Evolutionary conservation across 2,113 vertebrate species (phyloP).

Genomic region (Gorsachius goisagi): DNA sequence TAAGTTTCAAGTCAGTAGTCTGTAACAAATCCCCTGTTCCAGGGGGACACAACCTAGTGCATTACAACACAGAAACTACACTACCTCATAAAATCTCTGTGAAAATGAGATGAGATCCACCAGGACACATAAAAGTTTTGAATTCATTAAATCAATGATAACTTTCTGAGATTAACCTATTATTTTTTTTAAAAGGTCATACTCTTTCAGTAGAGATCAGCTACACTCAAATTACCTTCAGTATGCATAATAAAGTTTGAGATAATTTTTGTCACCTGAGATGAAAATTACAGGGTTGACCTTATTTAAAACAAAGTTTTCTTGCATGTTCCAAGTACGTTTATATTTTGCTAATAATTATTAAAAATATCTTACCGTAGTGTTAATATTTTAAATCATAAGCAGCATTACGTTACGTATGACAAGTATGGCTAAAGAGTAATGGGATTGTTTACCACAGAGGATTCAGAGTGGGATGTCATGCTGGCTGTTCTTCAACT

Average conservation of each 20-base stretch:
- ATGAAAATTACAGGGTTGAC: not conserved
- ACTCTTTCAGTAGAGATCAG: not conserved
- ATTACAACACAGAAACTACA: not conserved
- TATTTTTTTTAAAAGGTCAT: not conserved
- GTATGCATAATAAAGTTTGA: not conserved
- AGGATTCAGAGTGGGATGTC: not conserved
- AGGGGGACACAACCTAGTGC: not conserved
- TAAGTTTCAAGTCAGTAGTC: conserved; percentile 16
- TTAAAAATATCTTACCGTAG: not conserved
- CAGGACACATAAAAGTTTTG: not conserved
- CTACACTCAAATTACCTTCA: not conserved
- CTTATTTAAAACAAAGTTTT: not conserved
- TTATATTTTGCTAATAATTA: not conserved
- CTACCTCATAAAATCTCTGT: not conserved
- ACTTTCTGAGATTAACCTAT: not conserved
- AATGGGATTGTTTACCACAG: not conserved
- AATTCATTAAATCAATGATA: not conserved
- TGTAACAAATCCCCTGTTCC: conserved; percentile 4
- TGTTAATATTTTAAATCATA: not conserved
- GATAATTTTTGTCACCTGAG: not conserved
- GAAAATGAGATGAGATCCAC: not conserved
- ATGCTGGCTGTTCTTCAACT: not conserved
- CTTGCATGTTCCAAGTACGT: not conserved
- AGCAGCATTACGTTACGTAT: not conserved
- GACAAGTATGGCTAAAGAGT: not conserved